These are phyloP conservation scores for Clarias batrachus DNA, from an alignment of 2,113 vertebrate genomes.

Conservation along the genomic window DNA sequence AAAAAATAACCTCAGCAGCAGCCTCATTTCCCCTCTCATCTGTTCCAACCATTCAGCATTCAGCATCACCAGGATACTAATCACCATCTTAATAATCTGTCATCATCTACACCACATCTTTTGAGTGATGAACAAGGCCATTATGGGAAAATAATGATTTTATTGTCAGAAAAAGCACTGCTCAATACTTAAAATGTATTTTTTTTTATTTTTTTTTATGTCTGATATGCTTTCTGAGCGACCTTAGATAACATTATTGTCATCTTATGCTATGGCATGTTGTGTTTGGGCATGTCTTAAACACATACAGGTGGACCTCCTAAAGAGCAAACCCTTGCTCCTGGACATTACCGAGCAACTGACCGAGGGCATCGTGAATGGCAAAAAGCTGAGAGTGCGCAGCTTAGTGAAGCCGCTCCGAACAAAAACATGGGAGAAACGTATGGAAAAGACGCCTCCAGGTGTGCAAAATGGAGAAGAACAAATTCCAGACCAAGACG, in stretches of 20 bases:
- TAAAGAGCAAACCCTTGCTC: slow-evolving; percentile 80
- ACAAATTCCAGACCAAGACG: not conserved
- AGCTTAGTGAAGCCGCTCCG: slow-evolving; percentile 47
- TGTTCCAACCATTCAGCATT: too few species aligned
- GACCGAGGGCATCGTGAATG: slow-evolving; percentile 84
- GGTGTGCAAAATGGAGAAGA: not conserved
- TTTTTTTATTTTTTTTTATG: too few species aligned
- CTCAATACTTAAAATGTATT: too few species aligned
- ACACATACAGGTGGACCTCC: slow-evolving; percentile 79
- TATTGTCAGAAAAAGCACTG: too few species aligned
- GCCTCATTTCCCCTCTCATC: too few species aligned
- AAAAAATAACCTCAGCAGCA: too few species aligned
- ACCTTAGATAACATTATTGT: not conserved
- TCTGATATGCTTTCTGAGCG: too few species aligned
- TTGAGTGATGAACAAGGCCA: too few species aligned
- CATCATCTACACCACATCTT: too few species aligned
- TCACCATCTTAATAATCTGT: too few species aligned
- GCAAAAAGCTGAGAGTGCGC: slow-evolving; percentile 65
- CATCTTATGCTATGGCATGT: not conserved
- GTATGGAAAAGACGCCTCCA: not conserved
- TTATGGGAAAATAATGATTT: too few species aligned
- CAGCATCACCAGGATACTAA: too few species aligned
- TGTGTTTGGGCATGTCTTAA: not conserved
- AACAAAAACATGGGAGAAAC: slow-evolving; percentile 41
- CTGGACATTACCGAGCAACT: slow-evolving; percentile 76